Evolutionary conservation across 2,797 vertebrate genomes (phyloP).

Genomic region (Chaetophractus vellerosus): DNA sequence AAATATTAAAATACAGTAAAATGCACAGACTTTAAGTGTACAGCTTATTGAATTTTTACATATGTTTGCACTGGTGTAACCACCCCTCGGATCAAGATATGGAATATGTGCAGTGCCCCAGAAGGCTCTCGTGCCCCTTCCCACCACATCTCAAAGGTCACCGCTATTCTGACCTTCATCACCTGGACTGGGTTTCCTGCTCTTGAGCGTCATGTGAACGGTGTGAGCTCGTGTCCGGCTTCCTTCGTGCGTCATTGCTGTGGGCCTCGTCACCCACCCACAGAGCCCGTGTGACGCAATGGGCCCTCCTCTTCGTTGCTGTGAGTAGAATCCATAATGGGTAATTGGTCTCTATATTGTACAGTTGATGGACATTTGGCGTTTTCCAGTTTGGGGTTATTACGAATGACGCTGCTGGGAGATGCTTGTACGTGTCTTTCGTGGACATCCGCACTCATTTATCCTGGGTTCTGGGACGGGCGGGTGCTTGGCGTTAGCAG

Average conservation of each 20-base stretch:
- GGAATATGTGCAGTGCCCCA: no score
- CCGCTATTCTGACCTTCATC: neutral
- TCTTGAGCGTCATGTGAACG: neutral
- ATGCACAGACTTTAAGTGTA: accelerated
- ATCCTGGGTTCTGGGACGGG: accelerated
- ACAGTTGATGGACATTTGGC: accelerated
- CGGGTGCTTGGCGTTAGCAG: neutral
- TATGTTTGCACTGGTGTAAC: no score
- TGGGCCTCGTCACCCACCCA: no score
- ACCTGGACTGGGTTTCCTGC: neutral
- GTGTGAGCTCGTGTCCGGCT: accelerated
- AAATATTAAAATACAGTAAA: neutral
- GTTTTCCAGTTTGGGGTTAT: neutral
- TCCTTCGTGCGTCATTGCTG: no score
- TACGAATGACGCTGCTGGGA: accelerated
- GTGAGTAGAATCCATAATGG: no score
- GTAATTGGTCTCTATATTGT: no score
- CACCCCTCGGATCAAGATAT: neutral
- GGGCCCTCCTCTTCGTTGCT: no score
- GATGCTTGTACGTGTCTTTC: accelerated
- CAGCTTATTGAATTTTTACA: neutral
- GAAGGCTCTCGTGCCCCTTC: neutral
- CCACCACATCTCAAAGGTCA: neutral
- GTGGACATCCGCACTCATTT: neutral
- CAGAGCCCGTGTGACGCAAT: no score